Conservation (phyloP, 2,888 invertebrate species). For the Margaritifera margaritifera region DNA sequence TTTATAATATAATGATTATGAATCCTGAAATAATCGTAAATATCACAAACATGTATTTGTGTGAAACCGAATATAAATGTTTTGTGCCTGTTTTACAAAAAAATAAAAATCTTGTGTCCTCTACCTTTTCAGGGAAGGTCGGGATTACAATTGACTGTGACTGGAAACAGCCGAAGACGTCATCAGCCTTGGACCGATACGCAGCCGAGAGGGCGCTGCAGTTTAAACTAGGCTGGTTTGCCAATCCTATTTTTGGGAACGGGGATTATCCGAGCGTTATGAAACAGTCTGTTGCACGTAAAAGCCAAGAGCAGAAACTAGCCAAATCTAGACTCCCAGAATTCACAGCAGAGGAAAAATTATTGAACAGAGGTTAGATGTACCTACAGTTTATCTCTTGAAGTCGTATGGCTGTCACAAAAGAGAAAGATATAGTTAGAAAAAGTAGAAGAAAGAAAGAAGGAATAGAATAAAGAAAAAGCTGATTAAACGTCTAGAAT, state of each 20-base stretch:
- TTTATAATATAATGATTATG: no score
- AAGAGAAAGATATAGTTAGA: not conserved
- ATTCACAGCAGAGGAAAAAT: conserved; percentile 63
- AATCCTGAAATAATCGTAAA: no score
- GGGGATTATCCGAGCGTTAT: conserved; percentile 75
- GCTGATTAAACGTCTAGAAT: no score
- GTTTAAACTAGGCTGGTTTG: conserved; percentile 69
- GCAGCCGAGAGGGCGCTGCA: conserved; percentile 60
- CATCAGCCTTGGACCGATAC: conserved; percentile 40
- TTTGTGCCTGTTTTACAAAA: not conserved
- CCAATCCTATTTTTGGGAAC: conserved; percentile 64
- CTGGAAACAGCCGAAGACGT: conserved; percentile 57
- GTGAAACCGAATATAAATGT: no score
- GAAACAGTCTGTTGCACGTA: conserved; percentile 50
- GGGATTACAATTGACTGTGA: conserved; percentile 62
- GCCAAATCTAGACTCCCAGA: conserved; percentile 56
- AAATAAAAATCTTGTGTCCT: not conserved
- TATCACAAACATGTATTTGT: no score
- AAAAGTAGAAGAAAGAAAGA: no score
- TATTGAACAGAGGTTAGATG: conserved; percentile 53
- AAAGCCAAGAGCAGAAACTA: conserved; percentile 53
- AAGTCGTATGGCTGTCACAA: not conserved
- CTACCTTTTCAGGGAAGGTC: conserved; percentile 39
- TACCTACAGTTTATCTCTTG: not conserved
- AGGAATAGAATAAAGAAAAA: no score